Base-by-base conservation (phyloP, 2,797 vertebrate genomes). In the Parauchenoglanis punctatus region DNA sequence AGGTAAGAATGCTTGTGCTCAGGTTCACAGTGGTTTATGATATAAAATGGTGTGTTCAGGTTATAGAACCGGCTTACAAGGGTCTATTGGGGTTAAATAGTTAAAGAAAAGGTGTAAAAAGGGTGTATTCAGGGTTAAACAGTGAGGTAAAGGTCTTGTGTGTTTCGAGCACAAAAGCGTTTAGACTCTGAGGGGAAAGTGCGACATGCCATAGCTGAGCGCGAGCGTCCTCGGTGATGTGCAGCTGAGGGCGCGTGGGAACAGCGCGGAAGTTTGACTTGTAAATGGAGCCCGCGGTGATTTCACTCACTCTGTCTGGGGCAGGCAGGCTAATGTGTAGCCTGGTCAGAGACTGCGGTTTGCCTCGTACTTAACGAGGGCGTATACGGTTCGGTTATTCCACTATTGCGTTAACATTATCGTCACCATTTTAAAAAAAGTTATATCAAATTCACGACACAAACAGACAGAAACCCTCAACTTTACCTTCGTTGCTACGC, bases 221-320 rank as follows among this genome's bases (percentile, higher is more conserved):
- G 52, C 25, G 25, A 83, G 46, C 28, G 49, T 56, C 31, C 65
- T 63, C 54, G 31, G 81, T 54, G 81, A 89, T 77, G 86, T 8
- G 85, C 83, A 35, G 85, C 35, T 44, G 46, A 46, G 40, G 15
- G 52, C 67, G 61, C 82, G 77, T 86, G 81, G 83, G 88, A 86
- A 88, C 54, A 77, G 25, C 31, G 82, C 65, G 78, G 83, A 83
- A 88, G 86, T 87, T 87, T 87, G 81, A 83, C 81, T 83, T 67
- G 81, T 67, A 83, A 83, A 83, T 83, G 46, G 80, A 63, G 77
- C 77, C 77, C 77, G 77, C 61, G 18, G 81, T 56, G 67, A 84
- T 84, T 84, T 82, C 7, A 49, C 81, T 52, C 59, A 1, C 59
- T 81, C 12, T 46, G 56, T 3, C 49, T 44, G 59, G 23, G 61